Evolutionary conservation across 2,113 vertebrate genomes (phyloP).

Genomic region (Sturnus vulgaris): DNA sequence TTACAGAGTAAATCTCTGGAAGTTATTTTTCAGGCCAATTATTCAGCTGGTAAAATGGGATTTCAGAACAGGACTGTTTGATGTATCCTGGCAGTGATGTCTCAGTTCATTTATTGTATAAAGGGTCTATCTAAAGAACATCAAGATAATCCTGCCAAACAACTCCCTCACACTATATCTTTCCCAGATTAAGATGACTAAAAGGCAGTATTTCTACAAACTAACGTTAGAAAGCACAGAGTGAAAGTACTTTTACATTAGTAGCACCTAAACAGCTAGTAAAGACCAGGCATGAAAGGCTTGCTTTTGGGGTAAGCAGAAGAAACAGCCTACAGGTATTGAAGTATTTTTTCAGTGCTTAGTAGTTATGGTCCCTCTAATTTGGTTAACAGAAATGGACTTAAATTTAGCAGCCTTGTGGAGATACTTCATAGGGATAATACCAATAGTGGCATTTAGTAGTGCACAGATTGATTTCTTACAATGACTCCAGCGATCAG

Average conservation of each 20-base stretch:
- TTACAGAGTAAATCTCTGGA: not conserved
- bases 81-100: not conserved
- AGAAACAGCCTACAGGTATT: not conserved
- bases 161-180: not conserved
- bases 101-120: not conserved
- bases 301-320: not conserved
- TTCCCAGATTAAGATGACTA: not conserved
- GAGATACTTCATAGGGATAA: not conserved
- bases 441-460: not conserved
- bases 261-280: not conserved
- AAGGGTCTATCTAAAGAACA: not conserved
- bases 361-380: not conserved
- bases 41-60: not conserved
- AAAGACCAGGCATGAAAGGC: not conserved
- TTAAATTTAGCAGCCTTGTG: not conserved
- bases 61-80: not conserved
- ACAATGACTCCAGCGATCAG: accelerated
- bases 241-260: not conserved
- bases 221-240: not conserved
- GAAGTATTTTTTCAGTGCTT: not conserved
- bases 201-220: not conserved
- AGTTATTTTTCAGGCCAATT: not conserved
- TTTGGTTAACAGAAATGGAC: not conserved
- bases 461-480: not conserved
- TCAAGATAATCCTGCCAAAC: not conserved